phyloP scores from a whole-genome alignment of 2,888 invertebrate genomes.

The Exephanes ischioxanthus region DNA sequence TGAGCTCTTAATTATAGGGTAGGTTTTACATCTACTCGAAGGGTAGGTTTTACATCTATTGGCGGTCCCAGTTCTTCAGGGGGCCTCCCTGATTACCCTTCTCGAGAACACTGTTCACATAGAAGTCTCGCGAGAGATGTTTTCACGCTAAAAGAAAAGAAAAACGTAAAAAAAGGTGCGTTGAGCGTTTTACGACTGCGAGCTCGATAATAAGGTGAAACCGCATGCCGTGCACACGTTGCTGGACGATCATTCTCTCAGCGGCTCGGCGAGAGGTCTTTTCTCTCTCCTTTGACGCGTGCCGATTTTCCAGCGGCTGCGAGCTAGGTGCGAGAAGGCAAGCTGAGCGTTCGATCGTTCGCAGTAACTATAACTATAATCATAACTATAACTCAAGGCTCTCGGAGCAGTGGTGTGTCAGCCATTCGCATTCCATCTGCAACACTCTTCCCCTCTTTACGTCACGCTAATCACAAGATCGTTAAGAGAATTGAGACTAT shows the following conservation, averaged over 20 bases:
- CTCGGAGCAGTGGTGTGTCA: constrained; percentile 50
- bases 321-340: constrained; percentile 23
- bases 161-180: constrained; percentile 43
- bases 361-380: constrained; percentile 51
- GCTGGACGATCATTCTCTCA: constrained; percentile 3
- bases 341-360: constrained; percentile 1
- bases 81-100: too few species aligned
- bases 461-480: constrained; percentile 31
- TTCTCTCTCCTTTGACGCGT: constrained; percentile 56
- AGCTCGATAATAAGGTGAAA: neutral
- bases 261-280: constrained; percentile 21
- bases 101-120: too few species aligned
- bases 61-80: too few species aligned
- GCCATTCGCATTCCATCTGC: constrained; percentile 73
- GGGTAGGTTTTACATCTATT: too few species aligned
- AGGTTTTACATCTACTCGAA: too few species aligned
- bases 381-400: constrained; percentile 74
- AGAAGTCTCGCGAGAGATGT: too few species aligned
- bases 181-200: constrained; percentile 45
- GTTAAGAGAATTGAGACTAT: neutral
- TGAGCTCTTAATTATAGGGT: too few species aligned
- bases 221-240: too few species aligned
- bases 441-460: constrained; percentile 48
- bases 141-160: neutral
- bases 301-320: constrained; percentile 50